A percentile compares a stretch with the other conserved stretches of the same genome.
Evolutionary conservation across 1,140 invertebrate species (phyloP).

Genomic region (Drosophila athabasca): DNA sequence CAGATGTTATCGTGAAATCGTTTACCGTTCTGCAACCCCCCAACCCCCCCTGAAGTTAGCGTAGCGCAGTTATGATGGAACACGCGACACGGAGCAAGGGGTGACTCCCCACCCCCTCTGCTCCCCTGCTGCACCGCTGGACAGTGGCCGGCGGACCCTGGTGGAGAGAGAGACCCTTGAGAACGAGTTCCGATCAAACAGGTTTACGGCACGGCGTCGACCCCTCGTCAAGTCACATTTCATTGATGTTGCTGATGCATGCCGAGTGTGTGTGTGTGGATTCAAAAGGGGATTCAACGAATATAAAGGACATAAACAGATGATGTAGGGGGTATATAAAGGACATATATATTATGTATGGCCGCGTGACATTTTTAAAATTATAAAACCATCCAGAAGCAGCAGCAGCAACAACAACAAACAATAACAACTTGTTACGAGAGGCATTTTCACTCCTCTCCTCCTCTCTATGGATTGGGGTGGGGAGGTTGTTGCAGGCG

Average conservation of each 20-base stretch:
- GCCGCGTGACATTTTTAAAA: constrained; percentile 70
- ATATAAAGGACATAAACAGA: neutral
- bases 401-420: constrained; percentile 42
- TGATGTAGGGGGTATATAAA: neutral
- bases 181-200: constrained; percentile 69
- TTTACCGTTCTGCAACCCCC: constrained; percentile 65
- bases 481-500: constrained; percentile 50
- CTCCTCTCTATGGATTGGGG: constrained; percentile 11
- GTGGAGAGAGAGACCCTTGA: constrained; percentile 42
- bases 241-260: constrained; percentile 78
- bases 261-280: neutral
- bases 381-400: constrained; percentile 51
- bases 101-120: constrained; percentile 46
- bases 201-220: constrained; percentile 39
- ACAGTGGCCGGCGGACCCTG: constrained; percentile 40
- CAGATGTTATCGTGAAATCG: constrained; percentile 79
- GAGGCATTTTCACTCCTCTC: neutral
- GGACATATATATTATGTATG: constrained; percentile 8
- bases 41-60: neutral
- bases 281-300: constrained; percentile 2
- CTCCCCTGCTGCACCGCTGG: constrained; percentile 33
- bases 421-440: constrained; percentile 59
- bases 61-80: constrained; percentile 59
- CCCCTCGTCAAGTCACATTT: constrained; percentile 63
- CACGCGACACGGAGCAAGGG: constrained; percentile 65